These are phyloP conservation scores for Dromaius novaehollandiae DNA, from an alignment of 2,113 vertebrate genomes.

Conservation along the genomic window DNA sequence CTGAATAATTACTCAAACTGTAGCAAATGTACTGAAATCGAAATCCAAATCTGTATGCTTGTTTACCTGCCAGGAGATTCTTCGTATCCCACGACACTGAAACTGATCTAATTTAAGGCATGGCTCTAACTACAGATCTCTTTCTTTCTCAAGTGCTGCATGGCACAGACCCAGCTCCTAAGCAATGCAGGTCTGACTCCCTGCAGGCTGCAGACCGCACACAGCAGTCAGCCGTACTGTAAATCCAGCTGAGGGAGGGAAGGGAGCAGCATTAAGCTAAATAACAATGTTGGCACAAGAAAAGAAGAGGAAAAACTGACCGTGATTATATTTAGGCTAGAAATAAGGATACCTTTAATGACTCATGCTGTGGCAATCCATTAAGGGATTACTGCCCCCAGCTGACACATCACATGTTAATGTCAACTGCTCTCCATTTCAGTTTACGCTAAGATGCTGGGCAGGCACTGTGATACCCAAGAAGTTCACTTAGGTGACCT, in stretches of 20 bases:
- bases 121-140: background rate
- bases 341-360: background rate
- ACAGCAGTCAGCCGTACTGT: background rate
- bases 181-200: background rate
- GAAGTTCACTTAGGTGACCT: constrained; percentile 13
- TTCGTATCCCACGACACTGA: background rate
- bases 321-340: background rate
- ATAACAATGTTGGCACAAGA: background rate
- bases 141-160: background rate
- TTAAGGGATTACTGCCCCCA: constrained; percentile 21
- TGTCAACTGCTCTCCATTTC: constrained; percentile 24
- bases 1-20: background rate
- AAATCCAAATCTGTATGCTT: background rate
- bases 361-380: constrained; percentile 27
- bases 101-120: background rate
- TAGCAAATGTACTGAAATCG: background rate
- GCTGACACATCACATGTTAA: constrained; percentile 50
- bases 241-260: background rate
- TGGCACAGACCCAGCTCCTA: background rate
- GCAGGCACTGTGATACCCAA: constrained; percentile 6
- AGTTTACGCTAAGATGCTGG: background rate
- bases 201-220: background rate
- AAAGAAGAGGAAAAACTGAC: background rate
- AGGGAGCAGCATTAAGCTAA: background rate
- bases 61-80: background rate